Conservation (phyloP, 1,140 invertebrate genomes). For the Brachystomella parvula region DNA sequence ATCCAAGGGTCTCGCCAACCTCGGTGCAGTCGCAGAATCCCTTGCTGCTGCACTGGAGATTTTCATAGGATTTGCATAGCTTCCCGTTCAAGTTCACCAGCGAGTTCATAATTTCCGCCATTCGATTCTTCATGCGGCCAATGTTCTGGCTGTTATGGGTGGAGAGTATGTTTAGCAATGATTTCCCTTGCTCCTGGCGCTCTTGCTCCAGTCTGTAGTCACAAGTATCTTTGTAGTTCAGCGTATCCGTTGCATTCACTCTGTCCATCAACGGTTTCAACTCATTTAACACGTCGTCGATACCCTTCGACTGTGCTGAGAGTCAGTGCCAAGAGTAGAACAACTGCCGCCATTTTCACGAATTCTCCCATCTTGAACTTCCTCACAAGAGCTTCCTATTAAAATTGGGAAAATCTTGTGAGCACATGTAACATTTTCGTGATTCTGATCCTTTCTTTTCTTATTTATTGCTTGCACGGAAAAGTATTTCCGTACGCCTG, state of each 20-base stretch:
- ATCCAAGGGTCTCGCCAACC: background rate
- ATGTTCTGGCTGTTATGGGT: background rate
- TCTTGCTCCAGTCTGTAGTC: background rate
- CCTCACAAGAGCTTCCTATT: too few species aligned
- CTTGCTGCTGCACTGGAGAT: background rate
- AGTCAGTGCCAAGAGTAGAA: background rate
- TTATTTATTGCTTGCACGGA: too few species aligned
- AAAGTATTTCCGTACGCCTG: too few species aligned
- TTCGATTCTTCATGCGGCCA: background rate
- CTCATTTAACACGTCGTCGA: background rate
- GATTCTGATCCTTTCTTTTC: too few species aligned
- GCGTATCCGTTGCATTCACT: background rate
- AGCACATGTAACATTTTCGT: too few species aligned
- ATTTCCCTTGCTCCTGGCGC: background rate
- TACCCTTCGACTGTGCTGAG: background rate
- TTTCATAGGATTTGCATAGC: background rate
- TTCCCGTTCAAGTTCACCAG: background rate
- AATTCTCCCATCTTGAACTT: too few species aligned
- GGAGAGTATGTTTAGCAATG: background rate
- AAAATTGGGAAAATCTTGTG: too few species aligned
- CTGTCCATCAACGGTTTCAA: background rate
- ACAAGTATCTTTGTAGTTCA: background rate
- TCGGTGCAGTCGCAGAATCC: constrained; percentile 6
- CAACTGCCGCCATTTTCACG: background rate
- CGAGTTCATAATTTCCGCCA: background rate